Percentiles rank a stretch among this genome's conserved stretches.
These are phyloP conservation scores for Vulpes vulpes DNA, from an alignment of 2,113 vertebrate genomes.

Conservation along the genomic window DNA sequence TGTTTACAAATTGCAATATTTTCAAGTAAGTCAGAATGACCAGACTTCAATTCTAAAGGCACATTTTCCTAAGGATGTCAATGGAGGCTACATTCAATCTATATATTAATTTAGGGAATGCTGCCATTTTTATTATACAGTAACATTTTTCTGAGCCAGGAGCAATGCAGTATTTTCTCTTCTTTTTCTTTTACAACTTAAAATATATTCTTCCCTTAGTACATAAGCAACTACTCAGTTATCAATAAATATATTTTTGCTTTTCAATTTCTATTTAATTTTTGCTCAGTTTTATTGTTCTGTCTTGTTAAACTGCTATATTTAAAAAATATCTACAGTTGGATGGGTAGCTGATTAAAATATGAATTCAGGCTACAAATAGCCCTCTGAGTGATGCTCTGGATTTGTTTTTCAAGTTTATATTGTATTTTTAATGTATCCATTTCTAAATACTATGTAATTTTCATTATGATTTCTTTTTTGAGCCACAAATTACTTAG, in stretches of 20 bases:
- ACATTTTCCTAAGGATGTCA: background rate
- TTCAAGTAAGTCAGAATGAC: background rate
- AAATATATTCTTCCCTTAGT: constrained; percentile 19
- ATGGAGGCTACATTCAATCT: background rate
- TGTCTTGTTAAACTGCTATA: background rate
- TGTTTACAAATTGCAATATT: background rate
- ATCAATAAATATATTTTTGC: background rate
- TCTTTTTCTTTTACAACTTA: background rate
- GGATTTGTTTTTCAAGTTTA: background rate
- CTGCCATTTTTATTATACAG: background rate
- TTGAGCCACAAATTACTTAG: background rate
- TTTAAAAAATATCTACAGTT: background rate
- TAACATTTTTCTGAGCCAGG: background rate
- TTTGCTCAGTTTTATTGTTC: background rate
- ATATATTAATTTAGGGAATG: background rate
- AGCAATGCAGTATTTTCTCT: background rate
- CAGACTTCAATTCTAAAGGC: background rate
- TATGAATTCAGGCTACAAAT: background rate
- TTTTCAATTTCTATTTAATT: constrained; percentile 15
- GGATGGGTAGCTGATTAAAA: background rate
- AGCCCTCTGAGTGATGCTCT: background rate
- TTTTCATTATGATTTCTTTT: background rate
- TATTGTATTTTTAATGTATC: background rate
- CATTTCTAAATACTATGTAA: background rate
- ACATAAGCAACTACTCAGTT: background rate